Percentiles rank a stretch among this genome's conserved stretches.
Evolutionary conservation across 2,888 invertebrate species (phyloP).

Genomic region (Oscheius sp.): DNA sequence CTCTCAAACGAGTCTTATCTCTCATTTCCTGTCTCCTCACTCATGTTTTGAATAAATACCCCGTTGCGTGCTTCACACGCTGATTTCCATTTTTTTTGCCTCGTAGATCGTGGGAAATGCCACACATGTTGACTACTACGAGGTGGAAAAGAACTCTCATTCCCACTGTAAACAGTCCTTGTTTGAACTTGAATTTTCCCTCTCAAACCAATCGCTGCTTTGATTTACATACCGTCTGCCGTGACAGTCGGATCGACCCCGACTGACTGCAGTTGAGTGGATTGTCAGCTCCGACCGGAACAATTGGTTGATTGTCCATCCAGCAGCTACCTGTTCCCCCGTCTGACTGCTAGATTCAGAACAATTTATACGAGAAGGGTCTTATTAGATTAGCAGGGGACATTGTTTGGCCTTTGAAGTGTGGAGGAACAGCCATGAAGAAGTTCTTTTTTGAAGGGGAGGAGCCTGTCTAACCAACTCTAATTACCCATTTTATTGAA

Average conservation of each 20-base stretch:
- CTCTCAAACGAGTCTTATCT: too few species aligned
- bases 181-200: background rate
- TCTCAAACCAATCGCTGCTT: background rate
- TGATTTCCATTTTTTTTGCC: slow-evolving; percentile 7
- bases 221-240: too few species aligned
- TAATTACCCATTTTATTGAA: background rate
- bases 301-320: slow-evolving; percentile 18
- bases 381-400: slow-evolving; percentile 26
- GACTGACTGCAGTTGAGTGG: background rate
- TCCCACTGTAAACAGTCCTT: background rate
- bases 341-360: background rate
- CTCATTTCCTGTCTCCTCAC: too few species aligned
- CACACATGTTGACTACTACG: too few species aligned
- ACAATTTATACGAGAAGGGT: too few species aligned
- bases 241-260: slow-evolving; percentile 14
- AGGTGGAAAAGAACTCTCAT: too few species aligned
- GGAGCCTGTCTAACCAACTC: background rate
- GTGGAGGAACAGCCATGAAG: background rate
- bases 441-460: background rate
- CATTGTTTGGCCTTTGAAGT: slow-evolving; percentile 11
- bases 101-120: background rate
- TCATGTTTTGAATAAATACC: too few species aligned
- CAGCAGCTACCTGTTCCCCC: slow-evolving; percentile 8
- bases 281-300: slow-evolving; percentile 10
- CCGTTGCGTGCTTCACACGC: background rate